Conservation (phyloP, 2,113 vertebrate species). For the Prunella fulvescens region DNA sequence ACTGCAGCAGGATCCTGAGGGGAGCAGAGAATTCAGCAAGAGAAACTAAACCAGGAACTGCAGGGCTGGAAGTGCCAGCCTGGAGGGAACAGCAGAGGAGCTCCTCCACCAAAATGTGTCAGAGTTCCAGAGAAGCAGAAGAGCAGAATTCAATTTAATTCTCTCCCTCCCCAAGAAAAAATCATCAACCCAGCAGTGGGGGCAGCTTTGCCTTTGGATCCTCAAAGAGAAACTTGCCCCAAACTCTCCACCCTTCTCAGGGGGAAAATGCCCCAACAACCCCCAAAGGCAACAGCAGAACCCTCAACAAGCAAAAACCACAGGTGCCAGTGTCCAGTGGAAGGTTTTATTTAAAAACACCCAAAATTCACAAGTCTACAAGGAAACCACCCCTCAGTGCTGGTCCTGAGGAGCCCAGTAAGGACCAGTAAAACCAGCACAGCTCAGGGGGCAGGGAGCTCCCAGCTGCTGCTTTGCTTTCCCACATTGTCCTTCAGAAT, state of each 20-base stretch:
- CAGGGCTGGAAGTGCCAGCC: fast-evolving
- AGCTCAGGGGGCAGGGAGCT: neutral
- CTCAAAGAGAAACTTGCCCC: neutral
- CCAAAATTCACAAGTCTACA: neutral
- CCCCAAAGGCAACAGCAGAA: neutral
- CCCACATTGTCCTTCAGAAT: neutral
- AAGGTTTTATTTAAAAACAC: conserved; percentile 11
- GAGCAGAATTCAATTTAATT: neutral
- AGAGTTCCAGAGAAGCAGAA: neutral
- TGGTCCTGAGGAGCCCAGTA: neutral
- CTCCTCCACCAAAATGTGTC: fast-evolving
- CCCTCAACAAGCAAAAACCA: neutral
- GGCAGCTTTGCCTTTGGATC: neutral
- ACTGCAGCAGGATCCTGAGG: neutral
- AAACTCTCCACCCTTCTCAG: neutral
- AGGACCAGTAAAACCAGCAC: neutral
- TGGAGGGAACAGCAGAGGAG: fast-evolving
- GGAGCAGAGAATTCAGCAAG: neutral
- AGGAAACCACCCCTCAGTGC: neutral
- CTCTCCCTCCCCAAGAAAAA: neutral
- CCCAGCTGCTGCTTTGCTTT: neutral
- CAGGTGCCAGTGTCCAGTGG: neutral
- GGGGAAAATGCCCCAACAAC: neutral
- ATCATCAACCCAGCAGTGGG: fast-evolving
- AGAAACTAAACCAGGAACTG: neutral